Evolutionary conservation across 2,888 invertebrate genomes (phyloP).

Genomic region (Microctonus hyperodae): DNA sequence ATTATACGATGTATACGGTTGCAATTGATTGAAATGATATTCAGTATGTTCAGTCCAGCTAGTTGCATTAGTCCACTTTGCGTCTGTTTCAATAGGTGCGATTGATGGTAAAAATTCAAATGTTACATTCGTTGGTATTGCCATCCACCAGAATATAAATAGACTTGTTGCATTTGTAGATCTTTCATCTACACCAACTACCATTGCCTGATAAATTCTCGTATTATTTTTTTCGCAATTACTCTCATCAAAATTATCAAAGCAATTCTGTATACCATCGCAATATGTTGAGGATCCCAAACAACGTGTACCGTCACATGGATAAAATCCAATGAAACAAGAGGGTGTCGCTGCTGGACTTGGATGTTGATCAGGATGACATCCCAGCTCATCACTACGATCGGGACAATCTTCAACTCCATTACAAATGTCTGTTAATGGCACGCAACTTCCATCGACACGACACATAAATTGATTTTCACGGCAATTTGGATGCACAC

Average conservation of each 20-base stretch:
- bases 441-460: slow-evolving; percentile 71
- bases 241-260: slow-evolving; percentile 77
- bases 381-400: slow-evolving; percentile 66
- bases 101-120: slow-evolving; percentile 77
- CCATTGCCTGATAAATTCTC: slow-evolving; percentile 64
- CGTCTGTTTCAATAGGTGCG: slow-evolving; percentile 62
- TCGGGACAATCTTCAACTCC: slow-evolving; percentile 67
- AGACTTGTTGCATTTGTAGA: slow-evolving; percentile 71
- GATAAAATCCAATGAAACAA: slow-evolving; percentile 67
- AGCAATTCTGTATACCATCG: slow-evolving; percentile 75
- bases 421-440: slow-evolving; percentile 65
- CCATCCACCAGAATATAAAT: slow-evolving; percentile 72
- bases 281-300: slow-evolving; percentile 70
- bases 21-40: slow-evolving; percentile 70
- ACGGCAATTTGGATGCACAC: slow-evolving; percentile 56
- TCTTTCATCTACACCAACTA: slow-evolving; percentile 72
- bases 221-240: slow-evolving; percentile 67
- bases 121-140: slow-evolving; percentile 60
- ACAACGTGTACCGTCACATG: slow-evolving; percentile 70
- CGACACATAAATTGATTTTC: slow-evolving; percentile 68
- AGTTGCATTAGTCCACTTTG: slow-evolving; percentile 69
- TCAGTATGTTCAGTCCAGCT: slow-evolving; percentile 71
- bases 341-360: slow-evolving; percentile 62
- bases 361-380: slow-evolving; percentile 49
- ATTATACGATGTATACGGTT: slow-evolving; percentile 79